Base-by-base conservation (phyloP, 2,797 vertebrate genomes). In the Notoglanidium macrostoma region DNA sequence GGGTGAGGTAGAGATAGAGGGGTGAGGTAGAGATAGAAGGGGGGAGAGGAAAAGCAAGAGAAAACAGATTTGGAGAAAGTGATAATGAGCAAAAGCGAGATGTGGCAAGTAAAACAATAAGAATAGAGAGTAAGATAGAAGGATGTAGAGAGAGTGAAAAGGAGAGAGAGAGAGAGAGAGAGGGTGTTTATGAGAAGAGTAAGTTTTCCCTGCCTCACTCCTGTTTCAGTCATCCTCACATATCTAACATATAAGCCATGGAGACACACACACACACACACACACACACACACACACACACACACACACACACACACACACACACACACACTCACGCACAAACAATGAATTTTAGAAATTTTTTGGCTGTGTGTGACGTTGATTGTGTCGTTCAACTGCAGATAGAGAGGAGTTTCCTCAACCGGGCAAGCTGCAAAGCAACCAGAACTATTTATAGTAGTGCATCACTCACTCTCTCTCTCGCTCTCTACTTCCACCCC, bases 391-490 rank as follows among this genome's bases (percentile, higher is more conserved):
- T 78, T 67, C 73, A 74, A 72, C 61, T 88, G 23, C 23, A 82
- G 84, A 88, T 65, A 81, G 85, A 61, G 85, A 5, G 77, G 87
- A 85, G 77, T 81, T 88, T 88, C 87, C 87, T 85, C 68, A 88
- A 70, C 83, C 65, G 63, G 84, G 67, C 68, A 74, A 74, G 77
- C 84, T 85, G 87, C 87, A 85, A 74, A 88, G 87, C 87, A 88
- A 88, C 87, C 83, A 81, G 83, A 82, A 88, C 87, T 88, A 89
- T 85, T 87, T 85, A 77, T 87, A 89, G 83, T 70, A 83, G 72
- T 63, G 55, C 80, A 86, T 86, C 85, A 83, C 77, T 76, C 61
- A 67, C 83, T 86, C n/a, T 88, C 84, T 88, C 83, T 83, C 59
- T 86, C 85, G 78, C 67, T 80, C 83, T 87, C 79, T 59, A 84